These are phyloP conservation scores for Strix uralensis DNA, from an alignment of 2,113 vertebrate species.

Conservation along the genomic window DNA sequence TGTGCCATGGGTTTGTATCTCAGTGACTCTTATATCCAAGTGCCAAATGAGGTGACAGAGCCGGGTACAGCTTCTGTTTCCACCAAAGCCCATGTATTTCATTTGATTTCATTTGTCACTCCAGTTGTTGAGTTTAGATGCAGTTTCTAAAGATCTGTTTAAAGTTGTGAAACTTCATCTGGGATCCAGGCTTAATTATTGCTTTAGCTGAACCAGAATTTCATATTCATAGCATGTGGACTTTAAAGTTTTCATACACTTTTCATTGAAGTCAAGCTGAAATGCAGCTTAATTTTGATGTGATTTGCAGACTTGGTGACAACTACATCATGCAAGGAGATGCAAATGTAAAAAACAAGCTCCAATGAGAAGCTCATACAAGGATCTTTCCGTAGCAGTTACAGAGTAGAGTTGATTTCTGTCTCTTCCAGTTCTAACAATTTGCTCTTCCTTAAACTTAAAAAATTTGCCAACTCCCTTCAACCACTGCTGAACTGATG, in stretches of 20 bases:
- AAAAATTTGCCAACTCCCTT: neutral
- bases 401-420: neutral
- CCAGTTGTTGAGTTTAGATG: neutral
- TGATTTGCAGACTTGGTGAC: neutral
- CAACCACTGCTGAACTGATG: neutral
- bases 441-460: constrained; percentile 17
- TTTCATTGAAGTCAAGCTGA: constrained; percentile 13
- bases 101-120: neutral
- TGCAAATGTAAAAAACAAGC: neutral
- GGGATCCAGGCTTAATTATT: neutral
- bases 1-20: neutral
- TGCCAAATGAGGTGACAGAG: neutral
- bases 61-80: neutral
- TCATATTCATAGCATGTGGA: neutral
- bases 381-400: neutral
- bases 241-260: neutral
- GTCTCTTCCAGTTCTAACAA: neutral
- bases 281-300: constrained; percentile 22
- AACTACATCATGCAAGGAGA: neutral
- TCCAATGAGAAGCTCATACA: neutral
- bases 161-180: neutral
- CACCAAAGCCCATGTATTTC: neutral
- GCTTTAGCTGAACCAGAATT: neutral
- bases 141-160: neutral
- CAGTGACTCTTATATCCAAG: neutral